Evolutionary conservation across 1,140 invertebrate genomes (phyloP).

Genomic region (Adelges cooleyi): DNA sequence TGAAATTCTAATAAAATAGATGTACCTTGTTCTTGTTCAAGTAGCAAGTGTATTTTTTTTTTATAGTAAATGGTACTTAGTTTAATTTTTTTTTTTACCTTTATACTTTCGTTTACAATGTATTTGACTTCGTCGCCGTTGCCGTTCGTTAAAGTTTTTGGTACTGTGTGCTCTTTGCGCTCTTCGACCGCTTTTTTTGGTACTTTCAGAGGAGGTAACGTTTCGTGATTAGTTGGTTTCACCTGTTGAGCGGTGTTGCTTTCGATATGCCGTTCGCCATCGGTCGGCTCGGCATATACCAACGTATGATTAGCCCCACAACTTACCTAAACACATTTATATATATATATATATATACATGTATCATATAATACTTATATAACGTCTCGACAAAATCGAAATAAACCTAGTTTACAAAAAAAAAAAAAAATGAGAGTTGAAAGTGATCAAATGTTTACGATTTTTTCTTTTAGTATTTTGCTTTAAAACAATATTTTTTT

Average conservation of each 20-base stretch:
- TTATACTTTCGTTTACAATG: not conserved
- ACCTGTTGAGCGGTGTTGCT: not conserved
- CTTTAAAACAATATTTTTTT: too few relatives aligned
- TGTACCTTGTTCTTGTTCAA: too few relatives aligned
- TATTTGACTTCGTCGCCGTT: not conserved
- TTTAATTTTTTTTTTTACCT: not conserved
- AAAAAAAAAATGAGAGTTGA: too few relatives aligned
- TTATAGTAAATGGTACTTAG: too few relatives aligned
- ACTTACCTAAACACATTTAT: not conserved
- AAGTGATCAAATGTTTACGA: too few relatives aligned
- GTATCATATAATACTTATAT: too few relatives aligned
- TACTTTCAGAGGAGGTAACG: not conserved
- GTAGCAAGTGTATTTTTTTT: too few relatives aligned
- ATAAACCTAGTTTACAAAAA: too few relatives aligned
- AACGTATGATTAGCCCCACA: constrained; percentile 16
- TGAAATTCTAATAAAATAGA: too few relatives aligned
- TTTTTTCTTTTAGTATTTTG: too few relatives aligned
- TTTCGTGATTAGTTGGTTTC: not conserved
- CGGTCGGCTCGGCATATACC: not conserved
- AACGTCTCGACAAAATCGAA: too few relatives aligned
- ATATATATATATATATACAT: too few relatives aligned
- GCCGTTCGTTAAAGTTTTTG: not conserved
- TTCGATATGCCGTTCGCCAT: not conserved
- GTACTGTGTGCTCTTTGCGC: not conserved
- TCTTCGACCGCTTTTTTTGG: not conserved